Base-by-base conservation (phyloP, 2,113 vertebrate species). In the Phodopus roborovskii region DNA sequence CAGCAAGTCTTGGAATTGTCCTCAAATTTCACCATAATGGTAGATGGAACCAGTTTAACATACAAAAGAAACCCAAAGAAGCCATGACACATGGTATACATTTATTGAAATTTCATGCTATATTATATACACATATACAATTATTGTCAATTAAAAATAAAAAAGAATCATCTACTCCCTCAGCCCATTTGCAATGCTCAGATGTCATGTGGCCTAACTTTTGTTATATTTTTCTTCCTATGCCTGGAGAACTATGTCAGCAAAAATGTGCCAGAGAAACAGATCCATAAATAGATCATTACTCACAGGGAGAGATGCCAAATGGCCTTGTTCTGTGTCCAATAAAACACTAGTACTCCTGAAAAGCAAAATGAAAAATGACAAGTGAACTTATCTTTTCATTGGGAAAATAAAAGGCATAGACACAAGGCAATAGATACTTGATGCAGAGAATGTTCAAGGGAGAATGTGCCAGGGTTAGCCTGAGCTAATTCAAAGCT, bases 331-430 rank as follows among this genome's bases (percentile, higher is more conserved):
- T 97, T 95, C 86, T 96, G 36, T 90, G 87, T 97, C 97, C 97
- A 97, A 90, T 94, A 95, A 97, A 95, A 85, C 77, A 86, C 71
- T 79, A 48, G 79, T 92, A 88, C 85, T 97, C 96, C 96, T 96
- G 94, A 97, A 97, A 97, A 97, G 97, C 97, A 97, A 95, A 97
- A 81, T 84, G 56, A 95, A 97, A 97, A 97, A 97, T 96, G 88
- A 96, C 92, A 97, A 91, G 77, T 7, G 53, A 97, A 82, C 87
- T 90, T 89, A 73, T 79, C 56, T 83, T 92, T 97, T 96, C 75
- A 84, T 19, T 95, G 86, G 33, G 50, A 95, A 96, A 83, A 94
- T 89, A 95, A 96, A 95, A 93, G 53, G 30, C 75, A 50, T 30
- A 87, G 74, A 53, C 50, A 24, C 71, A 68, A 87, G 91, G 82